These are phyloP conservation scores for Bothrops jararaca DNA, from an alignment of 2,113 vertebrate genomes.

Conservation along the genomic window DNA sequence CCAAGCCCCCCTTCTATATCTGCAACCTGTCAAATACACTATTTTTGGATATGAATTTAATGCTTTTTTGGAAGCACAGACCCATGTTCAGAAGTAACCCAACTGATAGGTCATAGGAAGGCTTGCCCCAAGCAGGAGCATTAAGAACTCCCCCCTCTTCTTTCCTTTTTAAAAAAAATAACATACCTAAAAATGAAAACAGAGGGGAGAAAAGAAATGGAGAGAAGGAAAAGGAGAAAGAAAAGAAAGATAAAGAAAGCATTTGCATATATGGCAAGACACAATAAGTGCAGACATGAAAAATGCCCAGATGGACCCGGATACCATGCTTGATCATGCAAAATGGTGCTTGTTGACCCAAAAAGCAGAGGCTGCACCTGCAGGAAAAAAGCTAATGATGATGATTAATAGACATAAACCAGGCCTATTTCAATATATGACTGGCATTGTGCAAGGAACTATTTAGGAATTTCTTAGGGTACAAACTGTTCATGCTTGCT, in stretches of 20 bases:
- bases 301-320: not conserved
- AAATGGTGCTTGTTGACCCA: not conserved
- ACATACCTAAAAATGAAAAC: not conserved
- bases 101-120: not conserved
- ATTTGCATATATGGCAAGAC: not conserved
- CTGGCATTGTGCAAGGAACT: accelerated
- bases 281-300: not conserved
- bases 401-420: constrained; percentile 45
- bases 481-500: constrained; percentile 18
- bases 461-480: constrained; percentile 40
- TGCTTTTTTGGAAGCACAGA: not conserved
- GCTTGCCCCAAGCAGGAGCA: not conserved
- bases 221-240: not conserved
- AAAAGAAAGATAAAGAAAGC: not conserved
- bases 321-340: not conserved
- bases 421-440: not conserved
- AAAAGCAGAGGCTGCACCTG: not conserved
- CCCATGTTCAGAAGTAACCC: not conserved
- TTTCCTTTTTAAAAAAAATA: not conserved
- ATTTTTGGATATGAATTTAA: not conserved
- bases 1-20: not conserved
- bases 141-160: not conserved
- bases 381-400: not conserved
- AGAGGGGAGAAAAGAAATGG: not conserved
- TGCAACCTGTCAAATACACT: not conserved